Evolutionary conservation across 2,888 invertebrate genomes (phyloP).

Genomic region (Lamellibrachia satsuma): DNA sequence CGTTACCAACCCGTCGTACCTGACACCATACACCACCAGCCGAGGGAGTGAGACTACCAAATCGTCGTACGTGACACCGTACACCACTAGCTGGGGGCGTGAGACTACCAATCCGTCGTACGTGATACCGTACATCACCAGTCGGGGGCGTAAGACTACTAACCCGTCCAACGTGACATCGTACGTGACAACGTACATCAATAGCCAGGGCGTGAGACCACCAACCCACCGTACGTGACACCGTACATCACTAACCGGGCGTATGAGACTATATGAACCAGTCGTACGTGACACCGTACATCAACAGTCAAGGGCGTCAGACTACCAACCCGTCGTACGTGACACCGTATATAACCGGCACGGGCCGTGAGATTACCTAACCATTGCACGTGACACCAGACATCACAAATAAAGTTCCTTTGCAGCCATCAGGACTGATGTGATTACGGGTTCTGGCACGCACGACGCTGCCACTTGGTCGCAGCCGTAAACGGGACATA

Average conservation of each 20-base stretch:
- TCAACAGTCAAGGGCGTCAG: neutral
- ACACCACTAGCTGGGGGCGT: neutral
- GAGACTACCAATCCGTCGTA: neutral
- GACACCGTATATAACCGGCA: neutral
- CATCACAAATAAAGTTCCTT: too few relatives aligned
- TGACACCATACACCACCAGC: too few relatives aligned
- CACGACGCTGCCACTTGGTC: neutral
- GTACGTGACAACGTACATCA: too few relatives aligned
- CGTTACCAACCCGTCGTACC: too few relatives aligned
- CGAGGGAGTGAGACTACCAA: neutral
- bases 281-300: neutral
- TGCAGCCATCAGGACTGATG: too few relatives aligned
- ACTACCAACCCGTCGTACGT: too few relatives aligned
- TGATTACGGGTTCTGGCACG: neutral
- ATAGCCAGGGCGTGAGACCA: neutral
- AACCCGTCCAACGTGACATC: too few relatives aligned
- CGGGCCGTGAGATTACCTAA: neutral
- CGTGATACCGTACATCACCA: neutral
- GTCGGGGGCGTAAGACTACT: neutral
- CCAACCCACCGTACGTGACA: neutral
- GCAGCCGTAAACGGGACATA: neutral
- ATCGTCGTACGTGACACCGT: neutral
- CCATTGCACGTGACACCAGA: too few relatives aligned
- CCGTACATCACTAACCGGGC: neutral
- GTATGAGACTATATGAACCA: neutral